Base-by-base conservation (phyloP, 2,113 vertebrate genomes). In the Pachycephala philippinensis region DNA sequence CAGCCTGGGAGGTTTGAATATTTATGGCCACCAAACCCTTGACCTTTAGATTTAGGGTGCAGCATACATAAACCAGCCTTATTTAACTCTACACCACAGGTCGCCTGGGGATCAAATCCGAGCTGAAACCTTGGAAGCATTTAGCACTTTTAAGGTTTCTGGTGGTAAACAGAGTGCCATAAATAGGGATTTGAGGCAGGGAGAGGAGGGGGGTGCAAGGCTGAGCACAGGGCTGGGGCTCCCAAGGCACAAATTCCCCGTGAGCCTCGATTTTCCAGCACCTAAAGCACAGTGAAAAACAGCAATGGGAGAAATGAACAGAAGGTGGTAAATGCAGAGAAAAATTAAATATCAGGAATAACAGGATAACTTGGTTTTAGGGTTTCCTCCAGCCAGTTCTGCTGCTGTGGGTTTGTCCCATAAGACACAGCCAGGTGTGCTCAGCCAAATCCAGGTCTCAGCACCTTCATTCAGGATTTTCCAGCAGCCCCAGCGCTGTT, bases 391-490 rank as follows among this genome's bases (percentile, higher is more conserved):
- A 15, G 31, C 26, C 81, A 18, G 10, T 50, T 44, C 42, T 71
- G 53, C 79, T 74, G 63, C 65, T 59, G 49, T 21, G 60, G 77
- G 0, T 89, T 66, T 44, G 42, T 49, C 90, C 84, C 3, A 1
- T 9, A 3, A 35, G 44, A 57, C 83, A 45, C 33, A 83, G 66
- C 82, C 0, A 3, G n/a, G 22, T 49, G 49, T 30, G 82, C 92
- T 82, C 69, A 75, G 93, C 80, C 72, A 74, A 87, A 84, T 19
- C 68, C 11, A 4, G 37, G 40, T 44, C 84, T 71, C 65, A 5
- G 69, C 0, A 9, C 50, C 88, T 94, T 90, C 88, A 93, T 93
- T 96, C 90, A 93, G 87, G 81, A 61, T 94, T 93, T 63, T 89
- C 49, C 71, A 89, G 68, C 89, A 83, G 86, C 27, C 50, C 56